These are phyloP conservation scores for Acipenser oxyrinchus DNA, from an alignment of 2,797 vertebrate species.

Conservation along the genomic window DNA sequence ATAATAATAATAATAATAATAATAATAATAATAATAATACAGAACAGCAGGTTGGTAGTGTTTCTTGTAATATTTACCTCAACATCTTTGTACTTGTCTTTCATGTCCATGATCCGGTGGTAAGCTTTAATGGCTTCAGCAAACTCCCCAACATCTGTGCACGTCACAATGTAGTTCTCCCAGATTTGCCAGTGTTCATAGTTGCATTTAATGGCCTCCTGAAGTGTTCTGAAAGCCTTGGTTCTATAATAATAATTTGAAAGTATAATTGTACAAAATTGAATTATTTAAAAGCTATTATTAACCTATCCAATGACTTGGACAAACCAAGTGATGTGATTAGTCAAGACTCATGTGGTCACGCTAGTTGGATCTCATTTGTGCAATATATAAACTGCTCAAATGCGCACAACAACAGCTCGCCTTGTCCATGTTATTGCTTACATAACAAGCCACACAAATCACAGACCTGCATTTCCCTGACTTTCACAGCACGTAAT, in stretches of 20 bases:
- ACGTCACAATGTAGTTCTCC: slow-evolving; percentile 88
- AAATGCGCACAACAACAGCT: no score
- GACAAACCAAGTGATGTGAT: no score
- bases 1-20: background rate
- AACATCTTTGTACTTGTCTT: slow-evolving; percentile 83
- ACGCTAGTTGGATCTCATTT: no score
- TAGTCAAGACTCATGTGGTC: no score
- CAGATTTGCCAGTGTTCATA: slow-evolving; percentile 97
- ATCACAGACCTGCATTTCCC: no score
- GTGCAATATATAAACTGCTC: no score
- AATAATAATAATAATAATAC: slow-evolving; percentile 9
- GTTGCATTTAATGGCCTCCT: slow-evolving; percentile 92
- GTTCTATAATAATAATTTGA: slow-evolving; percentile 42
- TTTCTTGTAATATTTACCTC: slow-evolving; percentile 55
- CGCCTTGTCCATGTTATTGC: no score
- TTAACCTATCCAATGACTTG: no score
- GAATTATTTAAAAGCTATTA: no score
- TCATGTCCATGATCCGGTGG: slow-evolving; percentile 87
- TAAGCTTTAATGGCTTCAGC: slow-evolving; percentile 84
- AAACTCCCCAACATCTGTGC: slow-evolving; percentile 85
- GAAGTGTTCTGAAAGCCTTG: slow-evolving; percentile 85
- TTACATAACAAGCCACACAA: no score
- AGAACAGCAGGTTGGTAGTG: slow-evolving; percentile 19
- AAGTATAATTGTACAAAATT: no score
- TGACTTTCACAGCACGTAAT: no score